Evolutionary conservation across 2,888 invertebrate species (phyloP).

Genomic region (Spodoptera picta): DNA sequence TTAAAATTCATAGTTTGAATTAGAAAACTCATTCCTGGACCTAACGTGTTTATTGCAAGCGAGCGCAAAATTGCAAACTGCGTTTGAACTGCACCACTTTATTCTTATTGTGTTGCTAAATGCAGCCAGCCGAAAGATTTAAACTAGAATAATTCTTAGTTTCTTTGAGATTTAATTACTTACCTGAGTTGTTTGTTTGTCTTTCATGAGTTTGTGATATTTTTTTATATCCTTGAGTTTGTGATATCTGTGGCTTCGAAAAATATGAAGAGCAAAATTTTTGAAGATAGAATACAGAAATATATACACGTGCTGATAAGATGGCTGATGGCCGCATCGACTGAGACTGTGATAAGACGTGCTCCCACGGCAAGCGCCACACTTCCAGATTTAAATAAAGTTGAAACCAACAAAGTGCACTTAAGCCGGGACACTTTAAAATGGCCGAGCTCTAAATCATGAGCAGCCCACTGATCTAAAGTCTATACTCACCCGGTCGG

Average conservation of each 20-base stretch:
- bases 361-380: neutral
- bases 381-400: constrained; percentile 15
- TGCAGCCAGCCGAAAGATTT: constrained; percentile 36
- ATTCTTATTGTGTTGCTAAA: constrained; percentile 17
- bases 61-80: constrained; percentile 2
- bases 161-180: constrained; percentile 38
- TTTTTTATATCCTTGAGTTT: constrained; percentile 2
- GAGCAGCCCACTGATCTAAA: constrained; percentile 47
- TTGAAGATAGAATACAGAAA: neutral
- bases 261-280: constrained; percentile 1
- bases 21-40: constrained; percentile 36
- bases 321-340: neutral
- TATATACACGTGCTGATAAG: constrained; percentile 13
- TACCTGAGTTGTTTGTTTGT: constrained; percentile 18
- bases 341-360: neutral
- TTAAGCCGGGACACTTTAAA: constrained; percentile 24
- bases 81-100: constrained; percentile 4
- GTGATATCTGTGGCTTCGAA: constrained; percentile 17
- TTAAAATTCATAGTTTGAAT: constrained; percentile 51
- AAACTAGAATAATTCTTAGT: constrained; percentile 23
- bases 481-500: constrained; percentile 51
- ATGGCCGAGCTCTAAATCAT: constrained; percentile 35
- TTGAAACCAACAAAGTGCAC: constrained; percentile 25
- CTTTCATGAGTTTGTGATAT: too few species aligned
- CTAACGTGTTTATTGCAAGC: constrained; percentile 19